Percentiles rank a stretch among this genome's conserved stretches.
Conservation (phyloP, 2,113 vertebrate genomes). For the Eptesicus fuscus region DNA sequence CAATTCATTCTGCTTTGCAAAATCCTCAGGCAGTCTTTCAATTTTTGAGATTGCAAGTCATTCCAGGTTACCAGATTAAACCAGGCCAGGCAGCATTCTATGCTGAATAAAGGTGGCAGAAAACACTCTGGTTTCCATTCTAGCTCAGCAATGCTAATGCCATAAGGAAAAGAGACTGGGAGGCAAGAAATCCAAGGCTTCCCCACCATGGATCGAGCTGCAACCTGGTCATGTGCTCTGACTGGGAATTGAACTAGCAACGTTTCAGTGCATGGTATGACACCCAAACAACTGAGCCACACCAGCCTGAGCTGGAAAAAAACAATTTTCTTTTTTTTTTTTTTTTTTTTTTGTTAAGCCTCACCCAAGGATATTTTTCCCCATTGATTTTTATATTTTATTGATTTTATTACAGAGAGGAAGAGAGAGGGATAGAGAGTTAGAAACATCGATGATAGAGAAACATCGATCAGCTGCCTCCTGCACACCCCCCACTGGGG, state of each 20-base stretch:
- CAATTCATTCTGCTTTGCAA: not conserved
- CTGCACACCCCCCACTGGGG: too few species aligned
- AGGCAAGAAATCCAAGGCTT: not conserved
- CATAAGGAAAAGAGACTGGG: not conserved
- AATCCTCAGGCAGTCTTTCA: not conserved
- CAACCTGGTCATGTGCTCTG: not conserved
- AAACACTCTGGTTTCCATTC: not conserved
- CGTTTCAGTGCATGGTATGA: too few species aligned
- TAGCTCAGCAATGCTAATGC: not conserved
- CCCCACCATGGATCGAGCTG: not conserved
- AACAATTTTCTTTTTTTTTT: too few species aligned
- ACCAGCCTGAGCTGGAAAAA: not conserved
- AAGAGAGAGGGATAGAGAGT: too few species aligned
- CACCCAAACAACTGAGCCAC: too few species aligned
- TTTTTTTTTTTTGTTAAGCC: too few species aligned
- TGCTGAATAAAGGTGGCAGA: not conserved
- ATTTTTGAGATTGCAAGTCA: not conserved
- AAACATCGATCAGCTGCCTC: too few species aligned
- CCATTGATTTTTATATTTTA: too few species aligned
- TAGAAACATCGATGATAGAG: too few species aligned
- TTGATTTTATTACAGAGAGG: too few species aligned
- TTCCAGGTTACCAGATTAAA: not conserved
- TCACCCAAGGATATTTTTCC: too few species aligned
- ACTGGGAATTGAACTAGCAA: not conserved
- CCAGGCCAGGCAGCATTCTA: not conserved